Evolutionary conservation across 1,140 invertebrate species (phyloP).

Genomic region (Rhopalosiphum maidis): DNA sequence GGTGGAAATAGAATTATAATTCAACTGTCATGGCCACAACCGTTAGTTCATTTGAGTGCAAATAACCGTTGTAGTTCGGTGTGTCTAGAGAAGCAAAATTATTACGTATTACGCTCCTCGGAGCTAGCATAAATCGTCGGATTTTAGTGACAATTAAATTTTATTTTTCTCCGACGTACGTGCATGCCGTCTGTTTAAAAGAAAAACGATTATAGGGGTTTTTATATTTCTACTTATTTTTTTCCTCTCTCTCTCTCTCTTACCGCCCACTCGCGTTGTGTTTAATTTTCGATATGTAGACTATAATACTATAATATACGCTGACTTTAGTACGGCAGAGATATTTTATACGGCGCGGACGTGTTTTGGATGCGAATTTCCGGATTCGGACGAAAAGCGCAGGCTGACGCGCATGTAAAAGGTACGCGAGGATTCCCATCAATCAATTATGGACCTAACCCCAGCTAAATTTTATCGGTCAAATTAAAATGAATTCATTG

Average conservation of each 20-base stretch:
- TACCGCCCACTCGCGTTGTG: not conserved
- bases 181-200: not conserved
- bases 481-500: constrained; percentile 45
- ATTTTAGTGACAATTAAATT: constrained; percentile 49
- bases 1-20: constrained; percentile 17
- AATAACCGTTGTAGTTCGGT: not conserved
- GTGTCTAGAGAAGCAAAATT: not conserved
- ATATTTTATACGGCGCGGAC: constrained; percentile 22
- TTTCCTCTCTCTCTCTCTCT: not conserved
- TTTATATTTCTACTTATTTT: constrained; percentile 9
- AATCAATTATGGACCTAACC: constrained; percentile 31
- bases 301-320: not conserved
- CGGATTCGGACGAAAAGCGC: not conserved
- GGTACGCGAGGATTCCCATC: not conserved
- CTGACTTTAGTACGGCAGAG: not conserved
- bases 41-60: constrained; percentile 5
- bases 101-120: not conserved
- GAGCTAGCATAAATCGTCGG: not conserved
- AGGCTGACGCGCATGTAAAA: not conserved
- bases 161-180: constrained; percentile 4
- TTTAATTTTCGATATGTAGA: constrained; percentile 17
- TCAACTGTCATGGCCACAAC: not conserved
- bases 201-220: constrained; percentile 39
- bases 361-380: constrained; percentile 40
- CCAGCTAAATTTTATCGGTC: constrained; percentile 26